Evolutionary conservation across 2,113 vertebrate species (phyloP).

Genomic region (Alectura lathami): DNA sequence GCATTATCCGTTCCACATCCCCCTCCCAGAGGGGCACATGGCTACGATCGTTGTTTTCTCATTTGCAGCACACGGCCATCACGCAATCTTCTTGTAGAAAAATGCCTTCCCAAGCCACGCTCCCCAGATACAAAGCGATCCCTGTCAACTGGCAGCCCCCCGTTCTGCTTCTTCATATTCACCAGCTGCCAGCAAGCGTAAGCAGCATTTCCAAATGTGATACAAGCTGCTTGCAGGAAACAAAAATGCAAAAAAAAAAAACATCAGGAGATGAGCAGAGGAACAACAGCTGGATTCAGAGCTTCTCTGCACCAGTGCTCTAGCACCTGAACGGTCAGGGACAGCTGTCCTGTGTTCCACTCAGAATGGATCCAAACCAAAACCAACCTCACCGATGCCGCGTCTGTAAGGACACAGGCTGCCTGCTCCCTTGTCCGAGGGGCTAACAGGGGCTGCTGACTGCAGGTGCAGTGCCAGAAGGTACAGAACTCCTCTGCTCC

Average conservation of each 20-base stretch:
- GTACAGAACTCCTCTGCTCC: background rate
- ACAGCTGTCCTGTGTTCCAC: fast-evolving
- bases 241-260: background rate
- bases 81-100: background rate
- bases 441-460: background rate
- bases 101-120: background rate
- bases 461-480: background rate
- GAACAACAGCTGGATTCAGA: background rate
- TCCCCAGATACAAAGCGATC: background rate
- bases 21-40: fast-evolving
- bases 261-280: background rate
- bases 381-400: background rate
- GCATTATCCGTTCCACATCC: fast-evolving
- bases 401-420: fast-evolving
- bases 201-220: background rate
- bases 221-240: background rate
- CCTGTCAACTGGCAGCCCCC: background rate
- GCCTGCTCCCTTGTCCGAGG: background rate
- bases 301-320: background rate
- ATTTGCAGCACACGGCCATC: background rate
- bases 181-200: background rate
- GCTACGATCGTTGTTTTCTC: background rate
- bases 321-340: background rate
- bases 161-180: background rate
- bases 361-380: background rate